A percentile compares a stretch with the other conserved stretches of the same genome.
These are phyloP conservation scores for Lochmaea capreae DNA, from an alignment of 2,888 invertebrate species.

Conservation along the genomic window DNA sequence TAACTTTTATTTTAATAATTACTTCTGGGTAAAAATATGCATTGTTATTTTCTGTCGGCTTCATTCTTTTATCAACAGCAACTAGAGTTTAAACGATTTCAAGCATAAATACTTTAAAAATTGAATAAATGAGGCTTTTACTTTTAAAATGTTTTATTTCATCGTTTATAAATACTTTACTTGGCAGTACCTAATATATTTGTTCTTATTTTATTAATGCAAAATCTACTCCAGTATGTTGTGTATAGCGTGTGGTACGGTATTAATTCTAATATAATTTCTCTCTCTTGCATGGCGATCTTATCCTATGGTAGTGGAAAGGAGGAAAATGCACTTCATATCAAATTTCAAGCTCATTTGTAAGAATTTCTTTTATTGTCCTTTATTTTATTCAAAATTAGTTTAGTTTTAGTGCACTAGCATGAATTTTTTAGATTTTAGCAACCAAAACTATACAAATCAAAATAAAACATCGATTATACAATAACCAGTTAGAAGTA, in stretches of 20 bases:
- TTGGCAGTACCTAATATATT: background rate
- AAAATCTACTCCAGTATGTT: constrained; percentile 35
- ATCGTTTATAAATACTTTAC: too few species aligned
- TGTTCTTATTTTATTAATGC: background rate
- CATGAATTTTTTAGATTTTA: constrained; percentile 30
- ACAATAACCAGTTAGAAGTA: background rate
- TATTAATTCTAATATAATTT: constrained; percentile 62
- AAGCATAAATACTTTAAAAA: too few species aligned
- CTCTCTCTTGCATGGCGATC: constrained; percentile 72
- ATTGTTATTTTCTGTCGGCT: background rate
- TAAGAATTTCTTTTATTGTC: constrained; percentile 65
- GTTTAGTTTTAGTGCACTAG: constrained; percentile 41
- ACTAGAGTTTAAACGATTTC: background rate
- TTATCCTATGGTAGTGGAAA: constrained; percentile 71
- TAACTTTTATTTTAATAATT: background rate
- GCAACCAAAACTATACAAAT: constrained; percentile 13
- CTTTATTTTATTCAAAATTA: constrained; percentile 38
- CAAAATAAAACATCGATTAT: background rate
- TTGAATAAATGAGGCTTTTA: too few species aligned
- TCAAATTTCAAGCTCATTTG: constrained; percentile 76
- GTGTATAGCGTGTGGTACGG: constrained; percentile 51
- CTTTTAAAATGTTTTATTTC: too few species aligned
- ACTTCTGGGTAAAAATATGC: too few species aligned
- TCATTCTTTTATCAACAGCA: background rate
- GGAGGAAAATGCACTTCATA: constrained; percentile 76